Conservation (phyloP, 2,113 vertebrate genomes). For the Ptychochromis oligacanthus region DNA sequence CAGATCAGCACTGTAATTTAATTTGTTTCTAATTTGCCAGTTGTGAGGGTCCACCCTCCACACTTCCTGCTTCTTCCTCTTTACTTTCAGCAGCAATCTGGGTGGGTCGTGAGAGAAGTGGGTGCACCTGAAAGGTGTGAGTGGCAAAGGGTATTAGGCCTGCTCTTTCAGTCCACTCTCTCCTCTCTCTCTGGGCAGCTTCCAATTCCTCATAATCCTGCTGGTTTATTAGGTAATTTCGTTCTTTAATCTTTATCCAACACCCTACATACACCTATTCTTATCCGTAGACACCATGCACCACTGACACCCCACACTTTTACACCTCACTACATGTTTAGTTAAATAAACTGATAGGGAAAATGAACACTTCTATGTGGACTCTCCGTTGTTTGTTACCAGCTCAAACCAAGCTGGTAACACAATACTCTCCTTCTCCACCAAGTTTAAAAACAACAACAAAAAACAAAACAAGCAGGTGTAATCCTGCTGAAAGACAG, state of each 20-base stretch:
- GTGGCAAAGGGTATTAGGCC: background rate
- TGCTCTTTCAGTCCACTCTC: background rate
- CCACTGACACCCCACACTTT: background rate
- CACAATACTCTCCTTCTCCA: background rate
- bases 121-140: constrained; percentile 6
- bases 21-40: too few relatives aligned
- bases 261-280: background rate
- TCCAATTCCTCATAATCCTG: background rate
- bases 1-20: background rate
- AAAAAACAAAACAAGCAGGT: background rate
- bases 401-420: background rate
- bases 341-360: background rate
- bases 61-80: background rate
- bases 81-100: background rate
- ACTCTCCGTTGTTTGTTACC: too few relatives aligned
- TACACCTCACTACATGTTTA: background rate
- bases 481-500: background rate
- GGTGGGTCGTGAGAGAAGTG: constrained; percentile 1
- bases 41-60: accelerated
- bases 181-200: background rate
- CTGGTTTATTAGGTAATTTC: background rate
- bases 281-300: background rate
- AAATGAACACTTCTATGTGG: too few relatives aligned
- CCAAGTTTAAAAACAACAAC: background rate
- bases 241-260: background rate